These are phyloP conservation scores for Anoplopoma fimbria DNA, from an alignment of 2,113 vertebrate species.

Conservation along the genomic window DNA sequence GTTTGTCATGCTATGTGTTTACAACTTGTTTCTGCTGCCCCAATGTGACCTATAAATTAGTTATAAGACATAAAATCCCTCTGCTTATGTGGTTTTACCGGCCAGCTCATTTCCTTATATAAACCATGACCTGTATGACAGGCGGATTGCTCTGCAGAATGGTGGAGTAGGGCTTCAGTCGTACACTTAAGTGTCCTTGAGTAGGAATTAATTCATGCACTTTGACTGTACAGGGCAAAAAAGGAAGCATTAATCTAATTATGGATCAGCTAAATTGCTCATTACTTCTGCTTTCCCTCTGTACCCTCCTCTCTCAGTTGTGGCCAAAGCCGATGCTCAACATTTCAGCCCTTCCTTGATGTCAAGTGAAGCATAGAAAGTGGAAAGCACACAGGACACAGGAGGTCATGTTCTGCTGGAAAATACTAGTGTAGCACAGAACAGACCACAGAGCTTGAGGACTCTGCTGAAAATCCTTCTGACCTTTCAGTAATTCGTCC, in stretches of 20 bases:
- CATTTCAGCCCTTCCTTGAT: slow-evolving; percentile 43
- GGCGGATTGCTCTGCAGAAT: not conserved
- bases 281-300: slow-evolving; percentile 13
- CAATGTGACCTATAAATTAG: not conserved
- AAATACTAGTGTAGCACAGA: slow-evolving; percentile 50
- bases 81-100: not conserved
- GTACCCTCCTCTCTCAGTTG: slow-evolving; percentile 19
- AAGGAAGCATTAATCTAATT: slow-evolving; percentile 4
- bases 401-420: slow-evolving; percentile 49
- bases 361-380: slow-evolving; percentile 55
- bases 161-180: not conserved
- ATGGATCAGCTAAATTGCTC: not conserved
- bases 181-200: not conserved
- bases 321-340: slow-evolving; percentile 37
- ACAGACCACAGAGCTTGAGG: slow-evolving; percentile 37
- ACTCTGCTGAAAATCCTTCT: slow-evolving; percentile 56
- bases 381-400: slow-evolving; percentile 18
- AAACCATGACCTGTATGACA: not conserved
- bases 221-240: not conserved
- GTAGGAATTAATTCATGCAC: not conserved
- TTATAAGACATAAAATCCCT: not conserved
- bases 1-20: not conserved
- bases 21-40: not conserved
- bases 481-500: slow-evolving; percentile 71
- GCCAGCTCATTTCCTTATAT: not conserved